Percentiles rank a stretch among this genome's conserved stretches.
Evolutionary conservation across 1,140 invertebrate species (phyloP).

Genomic region (Diabrotica virgifera): DNA sequence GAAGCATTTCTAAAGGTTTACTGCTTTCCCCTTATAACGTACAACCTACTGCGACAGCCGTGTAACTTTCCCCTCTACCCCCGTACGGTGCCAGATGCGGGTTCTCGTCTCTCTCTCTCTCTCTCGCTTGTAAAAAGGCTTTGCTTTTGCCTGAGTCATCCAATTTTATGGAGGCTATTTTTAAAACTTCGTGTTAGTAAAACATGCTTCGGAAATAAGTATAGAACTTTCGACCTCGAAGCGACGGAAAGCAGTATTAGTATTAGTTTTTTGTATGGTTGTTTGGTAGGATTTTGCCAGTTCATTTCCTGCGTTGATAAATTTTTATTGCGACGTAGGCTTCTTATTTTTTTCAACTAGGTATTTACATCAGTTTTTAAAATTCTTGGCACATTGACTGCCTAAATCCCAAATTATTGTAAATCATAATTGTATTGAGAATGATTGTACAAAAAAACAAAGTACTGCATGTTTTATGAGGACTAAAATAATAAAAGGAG

Average conservation of each 20-base stretch:
- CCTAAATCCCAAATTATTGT: too few relatives aligned
- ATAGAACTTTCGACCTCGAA: constrained; percentile 13
- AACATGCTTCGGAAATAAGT: constrained; percentile 14
- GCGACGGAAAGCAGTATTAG: constrained; percentile 13
- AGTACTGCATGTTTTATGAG: too few relatives aligned
- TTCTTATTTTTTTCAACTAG: too few relatives aligned
- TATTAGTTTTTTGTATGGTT: constrained; percentile 4
- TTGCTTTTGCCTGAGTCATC: constrained; percentile 14
- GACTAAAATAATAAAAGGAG: too few relatives aligned
- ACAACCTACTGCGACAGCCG: constrained; percentile 1
- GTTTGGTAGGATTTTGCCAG: too few relatives aligned
- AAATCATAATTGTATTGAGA: too few relatives aligned
- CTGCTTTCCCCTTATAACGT: background rate
- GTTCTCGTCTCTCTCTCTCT: constrained; percentile 6
- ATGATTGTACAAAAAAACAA: too few relatives aligned
- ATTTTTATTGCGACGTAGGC: too few relatives aligned
- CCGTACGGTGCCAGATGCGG: constrained; percentile 4
- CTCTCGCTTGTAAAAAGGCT: background rate
- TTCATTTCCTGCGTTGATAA: too few relatives aligned
- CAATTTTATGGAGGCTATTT: constrained; percentile 14
- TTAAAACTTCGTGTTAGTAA: constrained; percentile 8
- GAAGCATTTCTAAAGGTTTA: constrained; percentile 7
- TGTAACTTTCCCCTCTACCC: constrained; percentile 1
- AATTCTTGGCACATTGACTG: too few relatives aligned
- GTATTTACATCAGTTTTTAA: too few relatives aligned